These are phyloP conservation scores for Tachyglossus aculeatus DNA, from an alignment of 2,797 vertebrate genomes.

Conservation along the genomic window DNA sequence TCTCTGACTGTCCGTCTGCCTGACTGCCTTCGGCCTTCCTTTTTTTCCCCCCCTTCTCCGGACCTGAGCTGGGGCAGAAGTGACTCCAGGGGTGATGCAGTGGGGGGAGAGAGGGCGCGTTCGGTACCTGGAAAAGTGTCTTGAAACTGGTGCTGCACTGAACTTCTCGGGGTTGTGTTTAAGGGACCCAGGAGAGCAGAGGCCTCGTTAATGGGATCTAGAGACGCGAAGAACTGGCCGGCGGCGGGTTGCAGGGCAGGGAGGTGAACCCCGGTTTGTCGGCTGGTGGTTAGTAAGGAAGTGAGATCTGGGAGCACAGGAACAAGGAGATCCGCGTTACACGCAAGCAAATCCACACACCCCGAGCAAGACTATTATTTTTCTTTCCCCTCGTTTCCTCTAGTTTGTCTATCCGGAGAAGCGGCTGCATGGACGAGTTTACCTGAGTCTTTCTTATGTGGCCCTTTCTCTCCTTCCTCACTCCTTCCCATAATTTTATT, in stretches of 20 bases:
- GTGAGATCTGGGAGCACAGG: constrained; percentile 89
- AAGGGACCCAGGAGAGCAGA: constrained; percentile 92
- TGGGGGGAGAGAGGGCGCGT: constrained; percentile 1
- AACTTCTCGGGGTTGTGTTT: constrained; percentile 87
- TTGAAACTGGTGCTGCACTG: constrained; percentile 98
- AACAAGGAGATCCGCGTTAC: constrained; percentile 70
- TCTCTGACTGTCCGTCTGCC: too few relatives aligned
- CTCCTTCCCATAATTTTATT: too few relatives aligned
- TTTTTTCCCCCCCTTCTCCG: too few relatives aligned
- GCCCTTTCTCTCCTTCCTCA: too few relatives aligned
- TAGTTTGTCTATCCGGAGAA: too few relatives aligned
- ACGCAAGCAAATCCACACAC: background rate
- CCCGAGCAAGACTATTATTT: background rate
- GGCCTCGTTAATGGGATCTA: constrained; percentile 93
- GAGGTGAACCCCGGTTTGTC: constrained; percentile 89
- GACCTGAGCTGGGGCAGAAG: too few relatives aligned
- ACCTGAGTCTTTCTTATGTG: too few relatives aligned
- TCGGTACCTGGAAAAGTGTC: constrained; percentile 97
- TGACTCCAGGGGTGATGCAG: too few relatives aligned
- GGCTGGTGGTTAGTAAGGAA: constrained; percentile 90
- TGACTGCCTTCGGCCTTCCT: too few relatives aligned
- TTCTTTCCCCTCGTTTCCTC: background rate
- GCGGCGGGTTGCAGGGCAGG: constrained; percentile 85
- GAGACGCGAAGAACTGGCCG: constrained; percentile 93
- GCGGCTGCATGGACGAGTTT: too few relatives aligned